These are phyloP conservation scores for Phortica variegata DNA, from an alignment of 1,140 invertebrate genomes.

Conservation along the genomic window DNA sequence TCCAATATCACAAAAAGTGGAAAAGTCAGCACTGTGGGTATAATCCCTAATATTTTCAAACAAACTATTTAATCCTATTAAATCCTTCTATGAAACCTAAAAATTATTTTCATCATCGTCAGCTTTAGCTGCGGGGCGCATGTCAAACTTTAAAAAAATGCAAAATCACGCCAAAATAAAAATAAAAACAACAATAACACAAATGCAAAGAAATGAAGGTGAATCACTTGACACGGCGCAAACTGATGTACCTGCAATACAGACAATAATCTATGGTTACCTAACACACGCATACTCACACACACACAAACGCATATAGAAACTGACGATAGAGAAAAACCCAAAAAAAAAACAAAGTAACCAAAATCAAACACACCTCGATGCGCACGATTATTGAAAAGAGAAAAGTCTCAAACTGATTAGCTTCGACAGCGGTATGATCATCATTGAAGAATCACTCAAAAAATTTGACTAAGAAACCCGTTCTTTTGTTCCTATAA, in stretches of 20 bases:
- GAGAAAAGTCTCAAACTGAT: conserved; percentile 40
- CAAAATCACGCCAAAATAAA: conserved; percentile 37
- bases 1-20: too few relatives aligned
- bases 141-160: conserved; percentile 56
- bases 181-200: conserved; percentile 3
- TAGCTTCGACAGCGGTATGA: conserved; percentile 54
- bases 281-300: neutral
- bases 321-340: neutral
- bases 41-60: conserved; percentile 55
- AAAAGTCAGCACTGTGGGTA: conserved; percentile 39
- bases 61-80: conserved; percentile 47
- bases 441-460: conserved; percentile 44
- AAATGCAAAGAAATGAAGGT: conserved; percentile 2
- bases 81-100: conserved; percentile 46
- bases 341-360: neutral
- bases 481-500: conserved; percentile 11
- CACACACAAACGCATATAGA: too few relatives aligned
- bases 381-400: conserved; percentile 4
- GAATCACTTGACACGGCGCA: conserved; percentile 9
- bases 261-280: neutral
- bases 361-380: conserved; percentile 2
- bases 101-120: conserved; percentile 56
- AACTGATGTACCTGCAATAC: too few relatives aligned
- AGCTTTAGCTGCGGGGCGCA: conserved; percentile 55
- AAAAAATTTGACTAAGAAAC: conserved; percentile 20